phyloP scores from a whole-genome alignment of 2,113 vertebrate species.

The Sphyrna mokarran region DNA sequence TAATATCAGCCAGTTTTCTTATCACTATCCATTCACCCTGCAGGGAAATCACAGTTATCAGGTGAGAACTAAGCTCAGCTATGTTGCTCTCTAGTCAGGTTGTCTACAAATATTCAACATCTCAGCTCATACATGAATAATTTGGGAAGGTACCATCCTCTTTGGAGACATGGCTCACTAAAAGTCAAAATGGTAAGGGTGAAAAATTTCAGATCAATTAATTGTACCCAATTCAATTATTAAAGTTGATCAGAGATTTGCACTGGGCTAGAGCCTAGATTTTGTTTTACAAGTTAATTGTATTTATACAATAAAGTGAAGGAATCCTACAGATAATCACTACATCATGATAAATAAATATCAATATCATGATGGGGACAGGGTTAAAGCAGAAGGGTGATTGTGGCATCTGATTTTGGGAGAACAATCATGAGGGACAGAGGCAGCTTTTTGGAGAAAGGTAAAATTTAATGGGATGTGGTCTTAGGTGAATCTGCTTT shows the following conservation, averaged over 20 bases:
- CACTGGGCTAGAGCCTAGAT: not conserved
- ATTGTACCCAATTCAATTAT: not conserved
- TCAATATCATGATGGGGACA: not conserved
- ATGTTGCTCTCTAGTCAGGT: not conserved
- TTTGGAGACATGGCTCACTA: not conserved
- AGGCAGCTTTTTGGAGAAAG: not conserved
- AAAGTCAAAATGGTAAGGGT: not conserved
- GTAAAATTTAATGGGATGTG: not conserved
- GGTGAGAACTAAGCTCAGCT: not conserved
- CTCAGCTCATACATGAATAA: not conserved
- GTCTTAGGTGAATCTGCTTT: not conserved
- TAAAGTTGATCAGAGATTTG: not conserved
- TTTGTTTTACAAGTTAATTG: not conserved
- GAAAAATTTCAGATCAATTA: not conserved
- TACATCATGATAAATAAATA: not conserved
- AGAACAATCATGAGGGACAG: not conserved
- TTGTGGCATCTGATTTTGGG: not conserved
- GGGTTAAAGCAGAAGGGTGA: not conserved
- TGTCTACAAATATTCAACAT: not conserved
- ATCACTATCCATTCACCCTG: not conserved
- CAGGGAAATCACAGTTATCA: not conserved
- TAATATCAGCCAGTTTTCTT: not conserved
- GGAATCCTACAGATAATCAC: not conserved
- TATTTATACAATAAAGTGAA: not conserved
- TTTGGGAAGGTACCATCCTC: not conserved